Evolutionary conservation across 2,888 invertebrate species (phyloP).

Genomic region (Dryomyza anilis): DNA sequence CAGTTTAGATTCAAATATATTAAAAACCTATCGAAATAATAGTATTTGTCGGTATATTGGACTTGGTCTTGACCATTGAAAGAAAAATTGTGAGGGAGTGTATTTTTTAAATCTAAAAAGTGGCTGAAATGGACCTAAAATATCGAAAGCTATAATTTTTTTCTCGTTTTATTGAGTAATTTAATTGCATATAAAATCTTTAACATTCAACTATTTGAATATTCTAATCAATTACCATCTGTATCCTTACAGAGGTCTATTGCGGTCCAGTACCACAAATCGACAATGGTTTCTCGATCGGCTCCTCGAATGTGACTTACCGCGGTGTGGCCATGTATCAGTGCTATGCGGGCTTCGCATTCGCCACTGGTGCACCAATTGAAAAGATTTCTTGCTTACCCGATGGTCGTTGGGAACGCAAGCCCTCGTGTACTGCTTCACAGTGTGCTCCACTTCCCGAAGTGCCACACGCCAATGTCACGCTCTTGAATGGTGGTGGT

Average conservation of each 20-base stretch:
- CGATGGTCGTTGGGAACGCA: constrained; percentile 90
- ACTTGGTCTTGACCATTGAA: no score
- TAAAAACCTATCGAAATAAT: no score
- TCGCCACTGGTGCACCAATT: constrained; percentile 83
- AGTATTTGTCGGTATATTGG: no score
- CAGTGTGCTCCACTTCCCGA: constrained; percentile 88
- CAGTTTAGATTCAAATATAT: no score
- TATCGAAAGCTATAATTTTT: no score
- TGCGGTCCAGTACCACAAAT: constrained; percentile 98
- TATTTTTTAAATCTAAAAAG: no score
- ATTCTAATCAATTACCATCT: no score
- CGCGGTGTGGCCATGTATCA: constrained; percentile 92
- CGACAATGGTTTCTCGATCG: constrained; percentile 95
- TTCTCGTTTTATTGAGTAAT: no score
- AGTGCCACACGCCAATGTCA: constrained; percentile 85
- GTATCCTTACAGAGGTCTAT: constrained; percentile 78
- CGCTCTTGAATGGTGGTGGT: constrained; percentile 86
- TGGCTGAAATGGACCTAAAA: no score
- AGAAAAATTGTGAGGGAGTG: no score
- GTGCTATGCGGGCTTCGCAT: constrained; percentile 95
- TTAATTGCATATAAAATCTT: neutral
- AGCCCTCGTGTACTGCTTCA: constrained; percentile 89
- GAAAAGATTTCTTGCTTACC: constrained; percentile 88
- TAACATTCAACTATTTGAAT: no score
- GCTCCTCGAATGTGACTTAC: constrained; percentile 94